A percentile compares a stretch with the other conserved stretches of the same genome.
Conservation (phyloP, 2,113 vertebrate species). For the Albula glossodonta region DNA sequence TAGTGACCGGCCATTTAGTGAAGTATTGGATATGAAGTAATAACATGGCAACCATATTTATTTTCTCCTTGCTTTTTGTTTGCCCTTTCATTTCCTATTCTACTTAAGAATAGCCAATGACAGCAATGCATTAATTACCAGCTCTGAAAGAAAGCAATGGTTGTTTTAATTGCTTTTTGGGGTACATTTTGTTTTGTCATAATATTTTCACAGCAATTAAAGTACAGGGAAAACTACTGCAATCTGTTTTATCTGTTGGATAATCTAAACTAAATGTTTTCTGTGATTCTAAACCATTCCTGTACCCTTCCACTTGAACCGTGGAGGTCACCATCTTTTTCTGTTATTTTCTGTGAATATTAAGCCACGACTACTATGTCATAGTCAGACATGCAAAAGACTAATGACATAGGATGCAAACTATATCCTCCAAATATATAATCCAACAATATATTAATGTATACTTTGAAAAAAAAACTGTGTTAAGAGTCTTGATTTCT, state of each 20-base stretch:
- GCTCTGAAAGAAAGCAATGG: background rate
- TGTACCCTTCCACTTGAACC: background rate
- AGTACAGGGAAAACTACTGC: background rate
- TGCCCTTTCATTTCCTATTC: background rate
- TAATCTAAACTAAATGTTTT: background rate
- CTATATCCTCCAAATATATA: too few species aligned
- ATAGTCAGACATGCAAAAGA: too few species aligned
- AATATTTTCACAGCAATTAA: background rate
- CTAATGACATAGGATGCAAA: too few species aligned
- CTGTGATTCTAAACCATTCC: background rate
- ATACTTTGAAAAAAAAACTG: too few species aligned
- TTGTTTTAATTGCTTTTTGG: slow-evolving; percentile 1
- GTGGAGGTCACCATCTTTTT: too few species aligned
- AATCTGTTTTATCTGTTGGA: background rate
- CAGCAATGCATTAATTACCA: background rate
- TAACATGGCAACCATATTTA: background rate
- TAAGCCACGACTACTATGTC: too few species aligned
- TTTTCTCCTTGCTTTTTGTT: background rate
- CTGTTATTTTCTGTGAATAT: too few species aligned
- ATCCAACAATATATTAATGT: too few species aligned
- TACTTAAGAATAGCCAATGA: background rate
- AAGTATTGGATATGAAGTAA: background rate
- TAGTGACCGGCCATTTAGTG: background rate
- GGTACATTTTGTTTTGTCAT: background rate
- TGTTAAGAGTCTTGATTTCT: too few species aligned